Percentiles rank a stretch among this genome's conserved stretches.
Conservation (phyloP, 2,113 vertebrate genomes). For the Oxyruncus cristatus region DNA sequence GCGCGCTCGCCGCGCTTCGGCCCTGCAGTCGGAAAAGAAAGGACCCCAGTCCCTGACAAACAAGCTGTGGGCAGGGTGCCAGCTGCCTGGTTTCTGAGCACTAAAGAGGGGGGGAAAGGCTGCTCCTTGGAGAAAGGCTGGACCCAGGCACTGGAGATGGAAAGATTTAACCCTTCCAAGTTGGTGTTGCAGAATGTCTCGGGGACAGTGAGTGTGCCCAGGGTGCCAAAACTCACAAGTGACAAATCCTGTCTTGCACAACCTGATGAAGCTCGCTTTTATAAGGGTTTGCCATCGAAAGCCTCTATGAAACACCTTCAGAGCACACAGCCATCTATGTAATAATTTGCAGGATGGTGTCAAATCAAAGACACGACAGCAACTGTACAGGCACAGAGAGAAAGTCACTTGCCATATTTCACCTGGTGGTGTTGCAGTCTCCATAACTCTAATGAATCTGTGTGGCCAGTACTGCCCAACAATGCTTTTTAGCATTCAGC, state of each 20-base stretch:
- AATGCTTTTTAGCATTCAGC: not conserved
- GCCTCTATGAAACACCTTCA: not conserved
- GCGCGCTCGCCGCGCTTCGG: not conserved
- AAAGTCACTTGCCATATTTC: not conserved
- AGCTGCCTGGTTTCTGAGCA: constrained; percentile 10
- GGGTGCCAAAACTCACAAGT: not conserved
- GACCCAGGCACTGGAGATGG: not conserved
- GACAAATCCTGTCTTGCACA: not conserved
- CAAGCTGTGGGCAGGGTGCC: constrained; percentile 9
- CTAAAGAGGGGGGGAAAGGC: not conserved
- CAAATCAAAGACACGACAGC: not conserved
- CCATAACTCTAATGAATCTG: not conserved
- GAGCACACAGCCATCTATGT: not conserved
- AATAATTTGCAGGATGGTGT: not conserved
- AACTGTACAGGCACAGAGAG: not conserved
- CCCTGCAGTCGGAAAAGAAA: not conserved
- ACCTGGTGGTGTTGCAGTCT: not conserved
- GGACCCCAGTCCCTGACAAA: constrained; percentile 13
- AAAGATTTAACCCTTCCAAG: not conserved
- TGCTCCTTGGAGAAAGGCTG: not conserved
- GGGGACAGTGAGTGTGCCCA: accelerated
- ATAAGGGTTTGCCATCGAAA: not conserved
- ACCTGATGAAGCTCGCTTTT: not conserved
- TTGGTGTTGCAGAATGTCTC: accelerated
- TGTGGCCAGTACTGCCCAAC: not conserved